Base-by-base conservation (phyloP, 2,113 vertebrate species). In the Plecotus auritus region DNA sequence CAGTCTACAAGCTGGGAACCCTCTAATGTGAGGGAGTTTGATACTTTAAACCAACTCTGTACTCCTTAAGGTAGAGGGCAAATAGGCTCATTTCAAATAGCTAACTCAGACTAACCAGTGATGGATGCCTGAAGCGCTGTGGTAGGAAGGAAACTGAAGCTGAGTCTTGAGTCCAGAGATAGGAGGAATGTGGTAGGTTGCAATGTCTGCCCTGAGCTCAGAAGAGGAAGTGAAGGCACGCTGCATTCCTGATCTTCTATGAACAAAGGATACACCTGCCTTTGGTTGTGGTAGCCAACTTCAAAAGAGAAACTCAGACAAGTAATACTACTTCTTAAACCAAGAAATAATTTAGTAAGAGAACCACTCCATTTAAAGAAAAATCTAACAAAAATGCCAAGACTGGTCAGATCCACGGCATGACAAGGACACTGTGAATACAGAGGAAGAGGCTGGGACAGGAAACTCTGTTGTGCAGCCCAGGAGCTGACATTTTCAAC, bases 241-340 rank as follows among this genome's bases (percentile, higher is more conserved):
- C 26, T 23, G 26, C 92, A 91, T 49, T 77, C 61, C 45, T 51
- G 17, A 80, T 14, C 45, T 76, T 77, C 49, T 56, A 32, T 37
- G 54, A 5, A 73, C 54, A 51, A 91, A 88, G 32, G 73, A 45
- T 45, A 54, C 9, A 69, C 37, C 7, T 32, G 17, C 42, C 40
- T 16, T 11, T 14, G 61, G 83, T 51, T 86, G 14, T 54, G 88
- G 54, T 32, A 87, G 47, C 35, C 73, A 95, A 51, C 26, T 89
- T 86, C 47, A 73, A 30, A 85, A 74, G 13, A 82, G 54, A 92
- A 80, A 89, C 30, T 91, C 61, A 89, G 80, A 72, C 16, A 74
- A 94, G 45, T 49, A 80, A 59, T 20, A 85, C 45, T 83, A 90
- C 26, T 66, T 93, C 64, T 94, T 78, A 94, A 85, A 74, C 37